Base-by-base conservation (phyloP, 2,113 vertebrate genomes). In the Atherinomorus stipes region DNA sequence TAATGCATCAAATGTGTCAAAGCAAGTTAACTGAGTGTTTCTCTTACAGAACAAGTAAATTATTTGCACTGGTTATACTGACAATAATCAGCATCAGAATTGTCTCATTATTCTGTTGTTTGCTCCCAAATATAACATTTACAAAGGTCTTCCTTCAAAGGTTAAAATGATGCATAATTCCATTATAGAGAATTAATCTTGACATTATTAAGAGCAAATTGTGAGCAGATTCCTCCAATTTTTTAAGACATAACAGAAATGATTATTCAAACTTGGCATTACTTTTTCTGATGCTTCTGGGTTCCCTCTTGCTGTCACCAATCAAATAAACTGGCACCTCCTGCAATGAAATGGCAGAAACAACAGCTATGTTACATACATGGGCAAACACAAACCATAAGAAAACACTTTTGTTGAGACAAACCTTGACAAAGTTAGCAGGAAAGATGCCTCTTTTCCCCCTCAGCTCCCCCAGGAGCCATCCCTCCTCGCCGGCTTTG, bases 391-490 rank as follows among this genome's bases (percentile, higher is more conserved):
- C 12, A 28, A 7, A 25, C 4, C 31, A 40, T 5, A 38, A 13
- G 31, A 1, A 6, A 25, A 8, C 9, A 37, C 18, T 50, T 34
- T 19, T 38, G 0, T 21, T 0, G 16, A 28, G 18, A 26, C 78
- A 62, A 22, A 94, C 96, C 94, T 96, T 93, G 62, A 93, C 94
- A 57, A 94, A 94, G 81, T 78, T 91, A 19, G 90, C 76, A 1
- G 96, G 96, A 62, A 96, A 95, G 71, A 95, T 89, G 45, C 96
- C 96, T 28, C 74, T 87, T 31, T 84, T 93, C 15, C 93, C 95
- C 22, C 73, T 61, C 53, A 95, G 80, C 52, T 95, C 95, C 53
- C 95, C 95, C 7, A 86, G 74, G 70, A 96, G 87, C 95, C 96
- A 96, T 22, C 95, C 95, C 3, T 92, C 92, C 52, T 94, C 89